Evolutionary conservation across 2,113 vertebrate species (phyloP), one percentile per base, ranked within the genome.

Genomic region (Choloepus hoffmanni): DNA sequence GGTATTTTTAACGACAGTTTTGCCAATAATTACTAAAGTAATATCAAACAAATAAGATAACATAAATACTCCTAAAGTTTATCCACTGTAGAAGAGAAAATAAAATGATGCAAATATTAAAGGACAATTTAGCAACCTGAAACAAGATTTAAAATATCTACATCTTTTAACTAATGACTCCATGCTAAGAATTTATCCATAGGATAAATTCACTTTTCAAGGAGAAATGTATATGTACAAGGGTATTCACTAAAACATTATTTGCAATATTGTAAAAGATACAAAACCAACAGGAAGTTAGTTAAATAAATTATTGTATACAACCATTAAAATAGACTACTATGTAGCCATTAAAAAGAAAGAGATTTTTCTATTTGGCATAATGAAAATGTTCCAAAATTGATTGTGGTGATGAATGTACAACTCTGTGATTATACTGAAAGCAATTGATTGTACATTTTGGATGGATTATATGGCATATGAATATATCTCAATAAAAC

Each of bases 101-200:
- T 73, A 78, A 90, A 87, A 60, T 84, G 23, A 58, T 19, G 40
- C 43, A 83, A 88, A 73, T 78, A 65, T 77, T 90, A 90, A 78
- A 84, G 55, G 21, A 55, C 72, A 91, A 21, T 86, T 76, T 50
- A 93, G 43, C 23, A 70, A 67, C 45, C 26, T 93, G 36, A 88
- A 72, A 45, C 55, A 91, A 90, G 83, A 85, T 63, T 67, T 96
- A 43, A 81, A 95, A 81, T 87, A 30, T 58, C 14, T 85, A 19
- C 26, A 50, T 86, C 36, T 23, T 96, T 72, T 89, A 72, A 86
- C 63, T 79, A 67, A 62, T 45, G 28, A 76, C 36, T 58, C 30
- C 40, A 33, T 28, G 2, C 40, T 70, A 45, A 8, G 53, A 82
- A 76, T 95, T 86, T 82, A 86, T 63, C 60, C n/a, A 84, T 79